Evolutionary conservation across 2,113 vertebrate genomes (phyloP).

Genomic region (Ophthalmolycus amberensis): DNA sequence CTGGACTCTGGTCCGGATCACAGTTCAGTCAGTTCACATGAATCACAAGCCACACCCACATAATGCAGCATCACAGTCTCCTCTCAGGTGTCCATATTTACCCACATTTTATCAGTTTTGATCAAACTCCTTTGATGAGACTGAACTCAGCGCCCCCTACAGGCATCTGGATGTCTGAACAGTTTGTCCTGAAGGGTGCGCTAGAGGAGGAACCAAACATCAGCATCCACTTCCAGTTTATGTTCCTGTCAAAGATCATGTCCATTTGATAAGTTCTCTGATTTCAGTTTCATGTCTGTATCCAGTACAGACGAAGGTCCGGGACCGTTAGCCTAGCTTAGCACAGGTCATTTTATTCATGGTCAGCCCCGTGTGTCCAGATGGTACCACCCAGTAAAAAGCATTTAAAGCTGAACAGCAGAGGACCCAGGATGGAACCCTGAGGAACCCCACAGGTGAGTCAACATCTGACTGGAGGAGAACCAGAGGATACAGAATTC

Average conservation of each 20-base stretch:
- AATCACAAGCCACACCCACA: neutral
- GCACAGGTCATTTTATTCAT: neutral
- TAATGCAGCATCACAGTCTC: neutral
- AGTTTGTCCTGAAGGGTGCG: too few relatives aligned
- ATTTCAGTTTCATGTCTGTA: neutral
- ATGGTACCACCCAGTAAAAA: neutral
- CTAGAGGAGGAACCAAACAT: too few relatives aligned
- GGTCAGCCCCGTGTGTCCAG: neutral
- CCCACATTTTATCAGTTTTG: neutral
- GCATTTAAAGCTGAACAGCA: neutral
- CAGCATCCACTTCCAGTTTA: neutral
- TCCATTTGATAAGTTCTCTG: neutral
- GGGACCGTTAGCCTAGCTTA: slow-evolving; percentile 4
- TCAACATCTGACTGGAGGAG: neutral
- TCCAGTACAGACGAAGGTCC: neutral
- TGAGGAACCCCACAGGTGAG: neutral
- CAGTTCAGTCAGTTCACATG: neutral
- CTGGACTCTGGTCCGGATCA: too few relatives aligned
- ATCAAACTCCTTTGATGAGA: too few relatives aligned
- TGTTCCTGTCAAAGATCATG: neutral
- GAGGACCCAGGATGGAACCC: neutral
- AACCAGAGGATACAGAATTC: neutral
- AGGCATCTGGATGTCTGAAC: too few relatives aligned
- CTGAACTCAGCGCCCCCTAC: too few relatives aligned
- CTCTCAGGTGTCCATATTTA: neutral